Evolutionary conservation across 1,140 invertebrate species (phyloP), one percentile per base, ranked within the genome.

Genomic region (Drosophila orena): DNA sequence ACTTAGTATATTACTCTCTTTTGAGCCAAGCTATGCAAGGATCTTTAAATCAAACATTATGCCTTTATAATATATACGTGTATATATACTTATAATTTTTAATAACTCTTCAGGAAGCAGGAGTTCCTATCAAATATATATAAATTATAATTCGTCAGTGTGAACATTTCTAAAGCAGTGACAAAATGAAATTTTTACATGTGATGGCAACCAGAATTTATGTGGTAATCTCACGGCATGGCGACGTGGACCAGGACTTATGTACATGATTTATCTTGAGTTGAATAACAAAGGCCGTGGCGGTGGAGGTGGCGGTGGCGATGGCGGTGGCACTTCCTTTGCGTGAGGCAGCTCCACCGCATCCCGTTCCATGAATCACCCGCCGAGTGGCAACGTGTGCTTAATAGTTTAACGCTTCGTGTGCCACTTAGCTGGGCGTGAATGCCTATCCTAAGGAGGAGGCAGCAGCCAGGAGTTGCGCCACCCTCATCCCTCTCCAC

Each of bases 321-420:
- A 0, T 30, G 30, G 30, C 7, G 37, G 34, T 42, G 38, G 42
- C 47, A 57, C 72, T 76, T 58, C 50, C 61, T 65, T 30, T 66
- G 72, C 66, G 66, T 54, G 66, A 54, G 35, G 34, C 34, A 22
- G 24, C 20, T 15, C 50, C 30, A 12, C 46, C 15, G n/a, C 30
- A 20, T 7, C 4, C 11, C 27, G 24, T 11, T 15, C 2, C 24
- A 47, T 61, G 47, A 68, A 30, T 69, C 50, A 54, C 34, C 61
- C 46, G 47, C 44, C 14, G 64, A 47, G 42, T 54, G 71, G 68
- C 56, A 71, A 75, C 71, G 77, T 78, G 59, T 70, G 62, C 68
- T 86, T 85, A 81, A 85, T 81, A 81, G 81, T 81, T 81, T 81
- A 86, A 78, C 74, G 83, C 83, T 74, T 81, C 83, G 53, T 86